A percentile compares a stretch with the other conserved stretches of the same genome.
phyloP scores from a whole-genome alignment of 2,113 vertebrate species.

The Phoxinus phoxinus region DNA sequence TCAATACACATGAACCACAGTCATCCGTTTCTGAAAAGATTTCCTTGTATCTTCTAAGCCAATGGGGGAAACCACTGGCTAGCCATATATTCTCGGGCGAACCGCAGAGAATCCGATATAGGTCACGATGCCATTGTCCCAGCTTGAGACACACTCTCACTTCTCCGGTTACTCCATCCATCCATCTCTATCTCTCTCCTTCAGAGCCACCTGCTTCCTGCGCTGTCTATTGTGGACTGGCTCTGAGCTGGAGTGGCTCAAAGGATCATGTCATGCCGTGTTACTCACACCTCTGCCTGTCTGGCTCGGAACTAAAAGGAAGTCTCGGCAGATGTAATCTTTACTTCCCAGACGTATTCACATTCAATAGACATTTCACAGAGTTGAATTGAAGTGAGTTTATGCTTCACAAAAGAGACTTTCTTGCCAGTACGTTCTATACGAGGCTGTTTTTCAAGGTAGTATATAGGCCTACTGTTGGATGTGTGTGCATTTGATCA shows the following conservation, averaged over 20 bases:
- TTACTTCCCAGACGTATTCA: conserved; percentile 24
- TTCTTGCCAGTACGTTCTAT: neutral
- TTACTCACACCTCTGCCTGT: conserved; percentile 38
- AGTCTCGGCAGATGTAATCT: conserved; percentile 29
- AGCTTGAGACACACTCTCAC: conserved; percentile 24
- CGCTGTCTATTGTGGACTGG: conserved; percentile 2
- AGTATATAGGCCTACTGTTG: too few relatives aligned
- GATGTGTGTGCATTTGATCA: too few relatives aligned
- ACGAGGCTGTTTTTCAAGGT: neutral
- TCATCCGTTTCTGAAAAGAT: conserved; percentile 3
- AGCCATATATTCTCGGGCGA: neutral
- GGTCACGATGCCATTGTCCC: conserved; percentile 14
- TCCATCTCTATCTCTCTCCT: conserved; percentile 5
- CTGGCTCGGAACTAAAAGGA: conserved; percentile 20
- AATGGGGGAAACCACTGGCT: neutral
- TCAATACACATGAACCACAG: neutral
- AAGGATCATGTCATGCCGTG: conserved; percentile 29
- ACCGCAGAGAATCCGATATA: conserved; percentile 8
- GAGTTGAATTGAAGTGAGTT: conserved; percentile 9
- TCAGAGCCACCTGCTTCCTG: conserved; percentile 15
- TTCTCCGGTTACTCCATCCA: conserved; percentile 29
- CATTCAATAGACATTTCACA: conserved; percentile 17
- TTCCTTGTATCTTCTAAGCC: conserved; percentile 19
- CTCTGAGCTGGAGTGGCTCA: neutral
- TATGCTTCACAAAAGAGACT: neutral